Conservation (phyloP, 2,888 invertebrate genomes). For the Hipparchia semele region DNA sequence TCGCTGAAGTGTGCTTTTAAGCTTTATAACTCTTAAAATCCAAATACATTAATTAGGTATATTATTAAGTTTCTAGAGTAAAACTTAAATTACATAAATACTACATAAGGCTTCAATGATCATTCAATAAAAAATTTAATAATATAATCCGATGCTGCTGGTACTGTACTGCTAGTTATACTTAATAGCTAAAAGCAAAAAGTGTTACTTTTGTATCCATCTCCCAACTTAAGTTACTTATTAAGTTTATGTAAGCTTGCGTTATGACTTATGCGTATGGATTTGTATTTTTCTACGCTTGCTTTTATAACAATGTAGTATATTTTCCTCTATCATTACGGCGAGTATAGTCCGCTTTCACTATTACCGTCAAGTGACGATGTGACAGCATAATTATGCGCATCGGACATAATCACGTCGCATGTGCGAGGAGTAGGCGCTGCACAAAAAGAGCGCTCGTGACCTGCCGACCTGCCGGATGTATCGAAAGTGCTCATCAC, state of each 20-base stretch:
- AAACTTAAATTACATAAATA: no score
- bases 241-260: constrained; percentile 1
- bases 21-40: no score
- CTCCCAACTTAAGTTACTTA: no score
- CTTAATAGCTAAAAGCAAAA: no score
- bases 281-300: constrained; percentile 5
- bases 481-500: constrained; percentile 76
- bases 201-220: no score
- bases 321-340: constrained; percentile 64
- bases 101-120: no score
- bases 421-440: constrained; percentile 55
- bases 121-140: no score
- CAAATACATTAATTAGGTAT: no score
- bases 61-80: no score
- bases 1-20: no score
- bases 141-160: no score
- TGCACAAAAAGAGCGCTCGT: constrained; percentile 75
- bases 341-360: constrained; percentile 73
- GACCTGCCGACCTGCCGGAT: constrained; percentile 78
- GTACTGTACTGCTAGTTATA: no score
- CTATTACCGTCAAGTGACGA: constrained; percentile 76
- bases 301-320: constrained; percentile 36
- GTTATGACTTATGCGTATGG: not conserved
- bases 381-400: constrained; percentile 82
- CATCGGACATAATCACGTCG: constrained; percentile 75